Percentiles rank a stretch among this genome's conserved stretches.
Conservation (phyloP, 1,140 invertebrate species). For the Nephila pilipes region DNA sequence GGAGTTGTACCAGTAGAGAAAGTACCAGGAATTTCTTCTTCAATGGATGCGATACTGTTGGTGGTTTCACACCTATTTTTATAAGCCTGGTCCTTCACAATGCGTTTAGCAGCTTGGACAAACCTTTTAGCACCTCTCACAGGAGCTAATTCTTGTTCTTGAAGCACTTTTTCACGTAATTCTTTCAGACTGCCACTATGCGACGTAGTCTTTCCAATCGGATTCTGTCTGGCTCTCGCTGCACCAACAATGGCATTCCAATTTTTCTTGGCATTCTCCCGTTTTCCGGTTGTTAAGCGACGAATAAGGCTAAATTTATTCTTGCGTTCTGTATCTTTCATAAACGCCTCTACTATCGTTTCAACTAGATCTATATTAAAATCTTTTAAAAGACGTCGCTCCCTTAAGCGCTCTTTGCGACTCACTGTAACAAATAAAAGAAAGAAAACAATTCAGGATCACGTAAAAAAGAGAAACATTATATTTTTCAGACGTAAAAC, state of each 20-base stretch:
- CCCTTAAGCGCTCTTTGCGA: conserved; percentile 92
- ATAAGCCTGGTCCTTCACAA: neutral
- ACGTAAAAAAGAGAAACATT: neutral
- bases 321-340: conserved; percentile 52
- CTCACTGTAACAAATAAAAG: conserved; percentile 84
- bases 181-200: conserved; percentile 60
- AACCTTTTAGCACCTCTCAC: conserved; percentile 47
- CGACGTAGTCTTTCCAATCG: conserved; percentile 20
- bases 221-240: conserved; percentile 56
- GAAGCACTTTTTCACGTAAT: conserved; percentile 59
- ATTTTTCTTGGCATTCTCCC: conserved; percentile 85
- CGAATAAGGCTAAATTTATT: conserved; percentile 62
- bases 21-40: conserved; percentile 67
- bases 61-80: neutral
- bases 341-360: conserved; percentile 72
- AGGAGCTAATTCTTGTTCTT: conserved; percentile 58
- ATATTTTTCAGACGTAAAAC: neutral
- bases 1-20: conserved; percentile 54
- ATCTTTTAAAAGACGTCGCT: conserved; percentile 91
- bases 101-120: conserved; percentile 44
- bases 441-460: neutral
- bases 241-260: conserved; percentile 89
- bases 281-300: conserved; percentile 46
- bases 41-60: conserved; percentile 29
- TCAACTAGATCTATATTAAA: conserved; percentile 94